These are phyloP conservation scores for Bombylius discolor DNA, from an alignment of 2,888 invertebrate species.

Conservation along the genomic window DNA sequence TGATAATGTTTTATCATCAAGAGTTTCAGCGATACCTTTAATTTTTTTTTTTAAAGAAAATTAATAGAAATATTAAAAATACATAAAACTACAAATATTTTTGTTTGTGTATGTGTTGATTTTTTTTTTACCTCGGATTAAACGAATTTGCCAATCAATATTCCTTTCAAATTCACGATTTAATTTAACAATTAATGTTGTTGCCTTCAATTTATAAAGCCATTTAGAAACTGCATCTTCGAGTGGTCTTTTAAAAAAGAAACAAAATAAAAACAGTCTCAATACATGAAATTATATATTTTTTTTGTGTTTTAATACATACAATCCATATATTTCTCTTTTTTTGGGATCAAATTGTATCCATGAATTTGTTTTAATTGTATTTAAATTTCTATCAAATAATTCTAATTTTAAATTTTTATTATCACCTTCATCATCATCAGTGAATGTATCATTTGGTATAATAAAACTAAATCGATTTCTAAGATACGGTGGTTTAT, in stretches of 20 bases:
- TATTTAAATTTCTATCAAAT: conserved; percentile 54
- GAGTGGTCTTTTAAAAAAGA: conserved; percentile 49
- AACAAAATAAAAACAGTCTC: background rate
- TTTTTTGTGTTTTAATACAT: conserved; percentile 41
- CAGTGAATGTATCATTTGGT: conserved; percentile 69
- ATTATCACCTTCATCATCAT: conserved; percentile 70
- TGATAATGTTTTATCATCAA: conserved; percentile 29
- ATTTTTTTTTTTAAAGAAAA: background rate
- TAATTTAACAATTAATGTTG: conserved; percentile 52
- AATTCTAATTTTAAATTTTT: conserved; percentile 58
- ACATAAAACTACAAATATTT: conserved; percentile 23
- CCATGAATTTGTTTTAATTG: conserved; percentile 62
- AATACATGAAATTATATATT: background rate
- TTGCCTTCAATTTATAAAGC: conserved; percentile 67
- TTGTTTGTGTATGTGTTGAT: background rate
- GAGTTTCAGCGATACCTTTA: conserved; percentile 33
- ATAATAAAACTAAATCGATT: conserved; percentile 62
- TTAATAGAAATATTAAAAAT: background rate
- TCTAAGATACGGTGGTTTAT: conserved; percentile 55
- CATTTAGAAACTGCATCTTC: conserved; percentile 71
- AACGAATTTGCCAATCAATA: conserved; percentile 65
- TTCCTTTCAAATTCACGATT: conserved; percentile 50
- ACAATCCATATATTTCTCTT: conserved; percentile 77
- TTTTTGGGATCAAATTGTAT: conserved; percentile 66
- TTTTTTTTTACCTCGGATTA: conserved; percentile 41